Evolutionary conservation across 2,113 vertebrate species (phyloP).

Genomic region (Odobenus rosmarus): DNA sequence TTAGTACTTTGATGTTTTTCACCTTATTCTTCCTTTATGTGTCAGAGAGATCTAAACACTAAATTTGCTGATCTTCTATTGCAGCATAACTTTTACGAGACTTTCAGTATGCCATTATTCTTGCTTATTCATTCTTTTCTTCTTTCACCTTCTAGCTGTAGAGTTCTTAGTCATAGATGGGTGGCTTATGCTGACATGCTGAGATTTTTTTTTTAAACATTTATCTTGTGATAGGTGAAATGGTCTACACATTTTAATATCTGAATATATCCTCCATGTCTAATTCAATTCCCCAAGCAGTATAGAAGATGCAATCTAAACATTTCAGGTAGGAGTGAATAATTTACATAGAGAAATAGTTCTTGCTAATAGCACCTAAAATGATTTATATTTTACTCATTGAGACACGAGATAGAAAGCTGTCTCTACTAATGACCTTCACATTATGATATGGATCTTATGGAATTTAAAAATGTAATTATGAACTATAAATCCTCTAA

Average conservation of each 20-base stretch:
- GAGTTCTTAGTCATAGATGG: slow-evolving; percentile 42
- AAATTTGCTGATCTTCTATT: background rate
- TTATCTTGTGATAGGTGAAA: slow-evolving; percentile 50
- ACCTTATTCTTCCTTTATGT: background rate
- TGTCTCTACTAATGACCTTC: slow-evolving; percentile 20
- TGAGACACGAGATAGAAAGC: background rate
- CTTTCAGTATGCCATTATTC: slow-evolving; percentile 40
- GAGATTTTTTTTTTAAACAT: slow-evolving; percentile 19
- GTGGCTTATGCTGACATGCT: slow-evolving; percentile 7
- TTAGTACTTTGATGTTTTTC: slow-evolving; percentile 9
- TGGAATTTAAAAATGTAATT: background rate
- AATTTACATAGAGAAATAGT: background rate
- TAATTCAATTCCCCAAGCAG: slow-evolving; percentile 12
- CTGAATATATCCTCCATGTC: background rate
- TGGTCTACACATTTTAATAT: slow-evolving; percentile 20
- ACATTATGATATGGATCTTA: background rate
- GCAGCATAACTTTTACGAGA: slow-evolving; percentile 7
- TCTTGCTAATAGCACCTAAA: slow-evolving; percentile 16
- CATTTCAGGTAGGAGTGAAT: background rate
- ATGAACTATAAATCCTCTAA: background rate
- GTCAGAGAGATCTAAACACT: slow-evolving; percentile 34
- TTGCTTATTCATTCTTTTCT: slow-evolving; percentile 48
- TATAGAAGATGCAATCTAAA: slow-evolving; percentile 26
- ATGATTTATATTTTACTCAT: slow-evolving; percentile 22
- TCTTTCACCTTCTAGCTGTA: slow-evolving; percentile 16